A percentile compares a stretch with the other conserved stretches of the same genome.
Conservation (phyloP, 2,888 invertebrate species). For the Drosophila antonietae region DNA sequence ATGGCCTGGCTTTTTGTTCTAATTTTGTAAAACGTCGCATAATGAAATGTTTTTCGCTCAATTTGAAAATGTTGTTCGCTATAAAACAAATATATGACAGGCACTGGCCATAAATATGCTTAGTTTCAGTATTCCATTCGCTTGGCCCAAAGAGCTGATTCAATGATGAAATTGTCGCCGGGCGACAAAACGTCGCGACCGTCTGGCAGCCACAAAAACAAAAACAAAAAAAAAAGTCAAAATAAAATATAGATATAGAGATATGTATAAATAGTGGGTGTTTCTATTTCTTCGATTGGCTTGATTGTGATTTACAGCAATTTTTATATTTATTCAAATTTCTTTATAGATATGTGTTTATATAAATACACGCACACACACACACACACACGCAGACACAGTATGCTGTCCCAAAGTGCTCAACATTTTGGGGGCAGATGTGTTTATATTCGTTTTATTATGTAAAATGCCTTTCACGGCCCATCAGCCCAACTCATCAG, state of each 20-base stretch:
- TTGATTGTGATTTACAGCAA: slow-evolving; percentile 79
- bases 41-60: slow-evolving; percentile 80
- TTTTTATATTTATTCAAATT: slow-evolving; percentile 75
- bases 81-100: slow-evolving; percentile 78
- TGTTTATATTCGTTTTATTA: slow-evolving; percentile 73
- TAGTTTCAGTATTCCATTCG: slow-evolving; percentile 48
- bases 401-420: slow-evolving; percentile 20
- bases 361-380: slow-evolving; percentile 15
- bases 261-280: slow-evolving; percentile 72
- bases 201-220: slow-evolving; percentile 37
- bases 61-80: slow-evolving; percentile 72
- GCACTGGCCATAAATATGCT: slow-evolving; percentile 67
- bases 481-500: slow-evolving; percentile 68
- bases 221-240: background rate
- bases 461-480: slow-evolving; percentile 77
- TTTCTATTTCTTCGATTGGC: slow-evolving; percentile 71
- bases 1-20: slow-evolving; percentile 47
- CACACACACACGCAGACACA: slow-evolving; percentile 22
- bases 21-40: slow-evolving; percentile 64
- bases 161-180: slow-evolving; percentile 61
- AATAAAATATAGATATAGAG: slow-evolving; percentile 19
- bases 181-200: slow-evolving; percentile 63
- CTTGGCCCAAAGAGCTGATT: slow-evolving; percentile 44
- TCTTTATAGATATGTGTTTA: slow-evolving; percentile 26
- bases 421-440: slow-evolving; percentile 39